Conservation (phyloP, 2,888 invertebrate genomes). For the Antheraea yamamai region DNA sequence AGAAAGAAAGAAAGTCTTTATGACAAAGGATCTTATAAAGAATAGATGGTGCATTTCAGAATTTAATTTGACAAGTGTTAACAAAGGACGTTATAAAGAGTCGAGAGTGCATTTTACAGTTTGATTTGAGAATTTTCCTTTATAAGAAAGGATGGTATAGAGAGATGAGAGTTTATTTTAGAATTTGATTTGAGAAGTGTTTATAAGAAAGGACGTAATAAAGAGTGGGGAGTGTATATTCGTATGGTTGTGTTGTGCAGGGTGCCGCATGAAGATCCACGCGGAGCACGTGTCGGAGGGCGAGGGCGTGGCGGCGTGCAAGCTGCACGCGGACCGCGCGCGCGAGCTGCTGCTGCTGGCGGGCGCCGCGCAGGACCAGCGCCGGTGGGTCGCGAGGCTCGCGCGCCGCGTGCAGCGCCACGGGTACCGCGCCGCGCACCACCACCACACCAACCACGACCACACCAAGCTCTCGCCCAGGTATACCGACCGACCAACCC, state of each 20-base stretch:
- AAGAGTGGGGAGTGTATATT: not conserved
- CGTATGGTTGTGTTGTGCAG: slow-evolving; percentile 63
- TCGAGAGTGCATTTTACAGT: too few species aligned
- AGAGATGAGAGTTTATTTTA: too few species aligned
- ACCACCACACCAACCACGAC: slow-evolving; percentile 78
- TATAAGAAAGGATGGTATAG: too few species aligned
- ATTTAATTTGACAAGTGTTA: too few species aligned
- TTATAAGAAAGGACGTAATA: too few species aligned
- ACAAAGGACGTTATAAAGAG: too few species aligned
- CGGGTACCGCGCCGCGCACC: slow-evolving; percentile 96
- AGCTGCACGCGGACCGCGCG: slow-evolving; percentile 97
- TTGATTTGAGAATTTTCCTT: too few species aligned
- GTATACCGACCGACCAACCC: too few species aligned
- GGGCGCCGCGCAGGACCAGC: slow-evolving; percentile 92
- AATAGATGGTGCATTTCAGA: too few species aligned
- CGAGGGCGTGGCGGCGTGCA: slow-evolving; percentile 95
- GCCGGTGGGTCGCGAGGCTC: slow-evolving; percentile 95
- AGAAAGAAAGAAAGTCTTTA: too few species aligned
- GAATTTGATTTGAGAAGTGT: too few species aligned
- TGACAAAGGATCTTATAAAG: too few species aligned
- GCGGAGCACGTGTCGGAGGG: slow-evolving; percentile 95
- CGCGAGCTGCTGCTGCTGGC: slow-evolving; percentile 97
- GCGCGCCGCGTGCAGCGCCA: slow-evolving; percentile 96
- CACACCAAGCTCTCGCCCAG: slow-evolving; percentile 64
- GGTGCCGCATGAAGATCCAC: slow-evolving; percentile 98